phyloP scores from a whole-genome alignment of 2,888 invertebrate species.

The Latheticus oryzae region DNA sequence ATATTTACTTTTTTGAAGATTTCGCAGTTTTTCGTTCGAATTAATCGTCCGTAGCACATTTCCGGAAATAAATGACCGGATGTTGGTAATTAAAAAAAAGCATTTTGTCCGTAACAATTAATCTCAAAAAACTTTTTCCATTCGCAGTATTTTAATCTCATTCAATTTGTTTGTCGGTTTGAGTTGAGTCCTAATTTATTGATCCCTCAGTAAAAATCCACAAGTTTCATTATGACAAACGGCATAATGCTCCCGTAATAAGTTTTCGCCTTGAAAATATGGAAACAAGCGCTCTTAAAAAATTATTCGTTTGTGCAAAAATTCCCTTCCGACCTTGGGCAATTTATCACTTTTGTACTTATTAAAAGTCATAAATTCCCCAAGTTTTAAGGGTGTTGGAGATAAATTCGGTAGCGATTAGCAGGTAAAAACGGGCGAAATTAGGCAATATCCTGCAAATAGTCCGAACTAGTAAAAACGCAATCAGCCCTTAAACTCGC shows the following conservation, averaged over 20 bases:
- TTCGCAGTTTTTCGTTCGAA: too few relatives aligned
- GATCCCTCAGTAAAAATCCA: slow-evolving; percentile 7
- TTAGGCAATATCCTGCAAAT: slow-evolving; percentile 34
- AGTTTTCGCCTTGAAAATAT: slow-evolving; percentile 12
- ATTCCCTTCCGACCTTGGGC: slow-evolving; percentile 13
- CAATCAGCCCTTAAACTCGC: slow-evolving; percentile 54
- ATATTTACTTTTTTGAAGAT: too few relatives aligned
- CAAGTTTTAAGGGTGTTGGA: slow-evolving; percentile 18
- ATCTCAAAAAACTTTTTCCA: slow-evolving; percentile 1
- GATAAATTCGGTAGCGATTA: too few relatives aligned
- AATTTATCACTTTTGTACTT: slow-evolving; percentile 38
- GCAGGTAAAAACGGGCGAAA: slow-evolving; percentile 21
- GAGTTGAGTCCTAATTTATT: background rate
- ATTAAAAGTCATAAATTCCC: slow-evolving; percentile 39
- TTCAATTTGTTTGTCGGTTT: slow-evolving; percentile 15
- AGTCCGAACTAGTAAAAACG: slow-evolving; percentile 48
- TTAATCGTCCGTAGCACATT: too few relatives aligned
- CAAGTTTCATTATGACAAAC: slow-evolving; percentile 14
- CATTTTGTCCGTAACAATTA: background rate
- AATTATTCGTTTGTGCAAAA: slow-evolving; percentile 26
- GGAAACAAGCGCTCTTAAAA: slow-evolving; percentile 13
- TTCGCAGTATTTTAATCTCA: slow-evolving; percentile 14
- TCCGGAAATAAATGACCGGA: too few relatives aligned
- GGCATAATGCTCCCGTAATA: slow-evolving; percentile 8
- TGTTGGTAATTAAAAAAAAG: background rate